Evolutionary conservation across 2,797 vertebrate genomes (phyloP), one percentile per base, ranked within the genome.

Genomic region (Paratrypauchen microcephalus): DNA sequence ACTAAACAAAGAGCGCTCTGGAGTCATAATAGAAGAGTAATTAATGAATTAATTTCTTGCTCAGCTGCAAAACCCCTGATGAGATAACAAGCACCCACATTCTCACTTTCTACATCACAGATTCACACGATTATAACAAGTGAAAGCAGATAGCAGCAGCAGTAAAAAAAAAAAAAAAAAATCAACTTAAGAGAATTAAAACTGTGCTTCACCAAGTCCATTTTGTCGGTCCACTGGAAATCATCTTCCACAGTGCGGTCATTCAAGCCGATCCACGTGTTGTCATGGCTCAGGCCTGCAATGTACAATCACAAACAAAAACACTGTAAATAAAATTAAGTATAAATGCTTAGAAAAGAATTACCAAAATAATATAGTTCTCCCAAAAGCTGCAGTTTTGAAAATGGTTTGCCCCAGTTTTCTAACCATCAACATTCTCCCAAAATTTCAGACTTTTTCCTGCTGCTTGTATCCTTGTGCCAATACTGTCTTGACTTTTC

Each of bases 191-290:
- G 32, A 47, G 19, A 65, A 45, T 65, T 30, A 67, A 72, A 65
- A 56, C 1, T 9, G 1, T 21, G 62, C 50, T 95, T 94, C 82
- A 97, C 97, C 95, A 98, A 81, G 65, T 89, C 95, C 0, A 95
- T 96, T 87, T 95, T 96, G 89, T 99, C 97, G 0, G 96, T 98
- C 97, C 97, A 99, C 80, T 98, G 97, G 88, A 99, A 99, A 74
- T 99, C 97, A 36, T 97, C 94, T 83, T 99, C 97, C 83, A 98
- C 97, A 0, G 96, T 98, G 9, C 97, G 92, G 86, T 99, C 97
- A 0, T 98, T 99, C 63, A 99, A 89, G 24, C 97, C 97, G 0
- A 99, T 96, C 97, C 97, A 99, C 3, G 96, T 95, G 89, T 99
- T 98, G 79, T 98, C 97, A 0, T 95, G 97, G 64, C 96, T 96